Evolutionary conservation across 2,888 invertebrate species (phyloP).

Genomic region (Oscheius onirici): DNA sequence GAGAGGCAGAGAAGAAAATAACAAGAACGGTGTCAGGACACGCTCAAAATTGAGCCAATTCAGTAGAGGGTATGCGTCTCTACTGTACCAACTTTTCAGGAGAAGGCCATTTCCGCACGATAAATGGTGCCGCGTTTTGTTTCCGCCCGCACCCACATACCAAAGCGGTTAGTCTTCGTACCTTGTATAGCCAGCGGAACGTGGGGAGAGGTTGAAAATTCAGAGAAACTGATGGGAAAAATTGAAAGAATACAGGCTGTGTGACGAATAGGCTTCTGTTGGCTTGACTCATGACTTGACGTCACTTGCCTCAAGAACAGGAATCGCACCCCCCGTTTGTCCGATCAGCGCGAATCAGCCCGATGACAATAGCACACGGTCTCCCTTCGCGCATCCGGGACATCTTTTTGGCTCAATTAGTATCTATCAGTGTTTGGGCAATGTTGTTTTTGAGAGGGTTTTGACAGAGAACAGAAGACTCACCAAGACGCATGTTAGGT

Average conservation of each 20-base stretch:
- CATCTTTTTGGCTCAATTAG: constrained; percentile 8
- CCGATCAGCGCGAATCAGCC: constrained; percentile 33
- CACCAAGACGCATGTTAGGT: constrained; percentile 24
- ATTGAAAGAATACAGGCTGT: not conserved
- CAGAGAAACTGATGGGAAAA: not conserved
- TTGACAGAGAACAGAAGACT: not conserved
- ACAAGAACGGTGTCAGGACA: not conserved
- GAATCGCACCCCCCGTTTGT: constrained; percentile 23
- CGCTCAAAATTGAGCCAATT: not conserved
- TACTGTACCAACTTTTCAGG: not conserved
- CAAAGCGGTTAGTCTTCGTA: not conserved
- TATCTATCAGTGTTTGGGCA: constrained; percentile 8
- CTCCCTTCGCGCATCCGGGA: not conserved
- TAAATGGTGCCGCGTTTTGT: not conserved
- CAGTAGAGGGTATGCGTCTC: not conserved
- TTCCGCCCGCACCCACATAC: not conserved
- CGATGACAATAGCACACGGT: constrained; percentile 11
- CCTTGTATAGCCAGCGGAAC: too few relatives aligned
- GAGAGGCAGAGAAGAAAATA: not conserved
- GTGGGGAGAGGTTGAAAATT: not conserved
- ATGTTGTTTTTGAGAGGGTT: too few relatives aligned
- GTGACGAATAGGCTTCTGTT: constrained; percentile 22
- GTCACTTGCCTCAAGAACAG: constrained; percentile 18
- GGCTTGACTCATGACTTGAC: constrained; percentile 25
- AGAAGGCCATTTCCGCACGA: not conserved